These are phyloP conservation scores for Nanger granti DNA, from an alignment of 2,113 vertebrate genomes.

Conservation along the genomic window DNA sequence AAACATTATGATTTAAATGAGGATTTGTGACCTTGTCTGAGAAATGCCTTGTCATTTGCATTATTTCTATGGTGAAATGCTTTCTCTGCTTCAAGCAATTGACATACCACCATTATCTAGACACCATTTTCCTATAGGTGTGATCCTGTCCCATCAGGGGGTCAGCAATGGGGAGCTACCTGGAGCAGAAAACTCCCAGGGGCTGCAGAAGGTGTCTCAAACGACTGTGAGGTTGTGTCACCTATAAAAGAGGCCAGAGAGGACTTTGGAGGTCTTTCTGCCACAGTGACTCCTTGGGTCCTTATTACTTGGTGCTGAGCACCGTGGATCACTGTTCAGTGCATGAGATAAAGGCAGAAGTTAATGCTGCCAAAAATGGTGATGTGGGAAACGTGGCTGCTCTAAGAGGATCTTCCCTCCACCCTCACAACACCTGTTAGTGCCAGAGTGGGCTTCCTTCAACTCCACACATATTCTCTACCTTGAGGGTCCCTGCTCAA, in stretches of 20 bases:
- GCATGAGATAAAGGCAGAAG: not conserved
- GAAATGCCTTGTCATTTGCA: not conserved
- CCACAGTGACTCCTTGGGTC: not conserved
- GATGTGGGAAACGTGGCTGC: not conserved
- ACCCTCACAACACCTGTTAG: rapidly evolving
- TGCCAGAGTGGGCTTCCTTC: not conserved
- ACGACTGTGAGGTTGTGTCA: not conserved
- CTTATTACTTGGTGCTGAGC: not conserved
- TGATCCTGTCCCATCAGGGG: not conserved
- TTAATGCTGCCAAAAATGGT: not conserved
- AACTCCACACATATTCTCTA: not conserved
- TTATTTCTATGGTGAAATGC: not conserved
- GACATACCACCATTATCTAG: not conserved
- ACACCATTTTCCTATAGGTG: not conserved
- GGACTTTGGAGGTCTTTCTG: not conserved
- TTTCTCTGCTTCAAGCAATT: not conserved
- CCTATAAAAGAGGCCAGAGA: not conserved
- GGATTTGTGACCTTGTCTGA: not conserved
- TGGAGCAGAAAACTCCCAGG: rapidly evolving
- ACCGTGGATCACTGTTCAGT: not conserved
- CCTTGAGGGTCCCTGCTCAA: not conserved
- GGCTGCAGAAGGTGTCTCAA: not conserved
- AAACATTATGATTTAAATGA: not conserved
- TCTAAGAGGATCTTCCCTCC: not conserved
- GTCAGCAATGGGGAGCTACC: too few species aligned